phyloP scores from a whole-genome alignment of 92 coral and sea anemone species.

The Phymanthus crucifer region DNA sequence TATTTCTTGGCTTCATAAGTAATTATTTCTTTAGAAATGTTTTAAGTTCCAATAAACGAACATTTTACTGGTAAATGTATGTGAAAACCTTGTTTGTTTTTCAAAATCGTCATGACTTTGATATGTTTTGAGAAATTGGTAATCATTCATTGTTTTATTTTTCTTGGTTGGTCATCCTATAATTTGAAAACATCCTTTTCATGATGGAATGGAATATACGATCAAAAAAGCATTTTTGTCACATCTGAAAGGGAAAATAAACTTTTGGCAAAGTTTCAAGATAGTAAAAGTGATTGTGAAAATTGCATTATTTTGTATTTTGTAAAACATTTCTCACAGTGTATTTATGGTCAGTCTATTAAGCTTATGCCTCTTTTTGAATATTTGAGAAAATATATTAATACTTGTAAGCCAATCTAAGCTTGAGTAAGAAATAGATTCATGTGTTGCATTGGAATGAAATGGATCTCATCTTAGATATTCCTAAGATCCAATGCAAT shows the following conservation, averaged over 20 bases:
- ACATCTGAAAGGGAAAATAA: background rate
- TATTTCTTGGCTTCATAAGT: background rate
- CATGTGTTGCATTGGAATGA: too few relatives aligned
- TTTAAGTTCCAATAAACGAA: background rate
- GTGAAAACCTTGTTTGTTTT: background rate
- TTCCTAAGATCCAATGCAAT: too few relatives aligned
- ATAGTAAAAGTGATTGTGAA: too few relatives aligned
- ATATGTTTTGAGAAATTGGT: background rate
- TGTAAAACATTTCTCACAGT: background rate
- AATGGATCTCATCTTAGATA: too few relatives aligned
- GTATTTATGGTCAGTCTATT: too few relatives aligned
- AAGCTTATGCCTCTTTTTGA: too few relatives aligned
- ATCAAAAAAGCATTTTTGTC: background rate
- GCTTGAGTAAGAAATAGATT: too few relatives aligned
- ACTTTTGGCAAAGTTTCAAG: background rate
- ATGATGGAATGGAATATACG: background rate
- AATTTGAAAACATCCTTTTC: background rate
- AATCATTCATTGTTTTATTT: background rate
- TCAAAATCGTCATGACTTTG: background rate
- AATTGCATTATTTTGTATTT: background rate
- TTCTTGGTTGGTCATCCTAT: background rate
- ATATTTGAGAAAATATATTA: too few relatives aligned
- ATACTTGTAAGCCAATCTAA: too few relatives aligned
- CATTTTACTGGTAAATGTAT: background rate
- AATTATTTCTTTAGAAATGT: background rate